These are phyloP conservation scores for Villa cingulata DNA, from an alignment of 2,888 invertebrate species.

Conservation along the genomic window DNA sequence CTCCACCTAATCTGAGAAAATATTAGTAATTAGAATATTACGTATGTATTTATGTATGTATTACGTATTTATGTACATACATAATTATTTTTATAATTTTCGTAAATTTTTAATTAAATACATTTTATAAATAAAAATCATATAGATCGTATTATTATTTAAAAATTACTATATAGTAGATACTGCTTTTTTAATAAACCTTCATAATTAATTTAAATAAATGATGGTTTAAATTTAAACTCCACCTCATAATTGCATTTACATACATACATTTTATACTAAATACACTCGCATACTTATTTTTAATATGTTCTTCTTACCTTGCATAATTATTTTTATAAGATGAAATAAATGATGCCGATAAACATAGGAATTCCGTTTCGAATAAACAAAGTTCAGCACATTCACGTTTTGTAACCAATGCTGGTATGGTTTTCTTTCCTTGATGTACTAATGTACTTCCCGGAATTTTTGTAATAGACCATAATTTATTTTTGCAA, in stretches of 20 bases:
- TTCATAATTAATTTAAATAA: no score
- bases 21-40: no score
- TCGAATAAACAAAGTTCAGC: conserved; percentile 47
- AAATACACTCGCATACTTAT: conserved; percentile 1
- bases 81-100: no score
- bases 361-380: conserved; percentile 40
- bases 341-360: conserved; percentile 40
- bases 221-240: no score
- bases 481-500: conserved; percentile 55
- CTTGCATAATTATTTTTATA: conserved; percentile 34
- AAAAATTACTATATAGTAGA: no score
- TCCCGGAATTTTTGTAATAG: conserved; percentile 60
- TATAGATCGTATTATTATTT: no score
- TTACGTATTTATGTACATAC: no score
- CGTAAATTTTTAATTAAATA: no score
- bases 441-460: conserved; percentile 57
- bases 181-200: no score
- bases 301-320: conserved; percentile 17
- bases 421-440: conserved; percentile 44
- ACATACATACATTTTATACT: not conserved
- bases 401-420: conserved; percentile 53
- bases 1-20: conserved; percentile 11
- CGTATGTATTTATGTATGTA: no score
- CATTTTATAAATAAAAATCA: no score
- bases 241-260: no score